Evolutionary conservation across 2,888 invertebrate genomes (phyloP).

Genomic region (Plagiodera versicolora): DNA sequence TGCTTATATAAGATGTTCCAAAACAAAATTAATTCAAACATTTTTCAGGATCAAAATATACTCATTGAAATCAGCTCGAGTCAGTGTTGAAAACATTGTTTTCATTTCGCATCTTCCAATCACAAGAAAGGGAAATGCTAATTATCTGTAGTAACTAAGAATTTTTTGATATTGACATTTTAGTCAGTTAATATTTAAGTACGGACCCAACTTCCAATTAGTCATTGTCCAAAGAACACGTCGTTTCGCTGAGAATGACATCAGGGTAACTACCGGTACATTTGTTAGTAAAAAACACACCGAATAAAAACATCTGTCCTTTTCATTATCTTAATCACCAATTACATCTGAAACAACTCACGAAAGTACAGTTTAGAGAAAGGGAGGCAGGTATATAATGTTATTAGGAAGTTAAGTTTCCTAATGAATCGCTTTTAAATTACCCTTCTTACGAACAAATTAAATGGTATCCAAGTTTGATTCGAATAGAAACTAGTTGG

Average conservation of each 20-base stretch:
- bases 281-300: conserved; percentile 15
- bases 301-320: conserved; percentile 21
- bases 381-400: neutral
- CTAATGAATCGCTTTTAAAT: neutral
- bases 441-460: neutral
- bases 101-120: no score
- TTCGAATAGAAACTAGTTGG: no score
- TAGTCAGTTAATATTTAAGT: no score
- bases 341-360: conserved; percentile 20
- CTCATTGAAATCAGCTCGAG: no score
- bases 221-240: conserved; percentile 11
- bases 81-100: no score
- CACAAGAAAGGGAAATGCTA: no score
- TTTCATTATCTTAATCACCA: conserved; percentile 21
- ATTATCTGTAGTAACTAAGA: no score
- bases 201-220: conserved; percentile 18
- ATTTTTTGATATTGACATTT: no score
- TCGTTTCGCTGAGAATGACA: conserved; percentile 17
- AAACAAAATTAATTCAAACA: no score
- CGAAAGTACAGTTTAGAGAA: conserved; percentile 15
- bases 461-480: no score
- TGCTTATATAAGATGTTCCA: no score
- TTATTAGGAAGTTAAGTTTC: neutral
- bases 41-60: no score
- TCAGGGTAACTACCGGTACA: conserved; percentile 22